Conservation (phyloP, 2,797 vertebrate genomes). For the Eulemur coronatus region DNA sequence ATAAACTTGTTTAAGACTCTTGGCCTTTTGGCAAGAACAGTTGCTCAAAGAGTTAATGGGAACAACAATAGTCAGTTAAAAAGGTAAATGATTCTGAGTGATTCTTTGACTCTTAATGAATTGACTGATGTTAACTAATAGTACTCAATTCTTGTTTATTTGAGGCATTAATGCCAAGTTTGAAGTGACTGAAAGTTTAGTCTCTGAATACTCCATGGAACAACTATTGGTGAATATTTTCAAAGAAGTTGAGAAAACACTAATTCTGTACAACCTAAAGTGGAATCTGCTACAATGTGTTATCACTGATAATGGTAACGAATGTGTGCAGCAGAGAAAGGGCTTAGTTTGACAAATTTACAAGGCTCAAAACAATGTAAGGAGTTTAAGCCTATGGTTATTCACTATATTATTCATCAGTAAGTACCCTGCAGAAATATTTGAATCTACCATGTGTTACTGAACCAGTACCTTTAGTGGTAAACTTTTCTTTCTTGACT, state of each 20-base stretch:
- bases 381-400: background rate
- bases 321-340: background rate
- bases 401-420: background rate
- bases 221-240: constrained; percentile 8
- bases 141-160: background rate
- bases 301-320: background rate
- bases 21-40: constrained; percentile 23
- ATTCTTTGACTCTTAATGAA: background rate
- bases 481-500: constrained; percentile 15
- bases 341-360: background rate
- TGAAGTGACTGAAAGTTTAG: background rate
- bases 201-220: background rate
- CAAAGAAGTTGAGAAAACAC: background rate
- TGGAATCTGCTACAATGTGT: background rate
- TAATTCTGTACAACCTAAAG: background rate
- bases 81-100: background rate
- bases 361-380: background rate
- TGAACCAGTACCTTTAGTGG: background rate
- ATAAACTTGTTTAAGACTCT: background rate
- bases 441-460: background rate
- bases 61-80: constrained; percentile 8
- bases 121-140: background rate
- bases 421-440: background rate
- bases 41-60: background rate
- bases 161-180: background rate